phyloP scores from a whole-genome alignment of 2,797 vertebrate species.

The Poliocrania exsul region DNA sequence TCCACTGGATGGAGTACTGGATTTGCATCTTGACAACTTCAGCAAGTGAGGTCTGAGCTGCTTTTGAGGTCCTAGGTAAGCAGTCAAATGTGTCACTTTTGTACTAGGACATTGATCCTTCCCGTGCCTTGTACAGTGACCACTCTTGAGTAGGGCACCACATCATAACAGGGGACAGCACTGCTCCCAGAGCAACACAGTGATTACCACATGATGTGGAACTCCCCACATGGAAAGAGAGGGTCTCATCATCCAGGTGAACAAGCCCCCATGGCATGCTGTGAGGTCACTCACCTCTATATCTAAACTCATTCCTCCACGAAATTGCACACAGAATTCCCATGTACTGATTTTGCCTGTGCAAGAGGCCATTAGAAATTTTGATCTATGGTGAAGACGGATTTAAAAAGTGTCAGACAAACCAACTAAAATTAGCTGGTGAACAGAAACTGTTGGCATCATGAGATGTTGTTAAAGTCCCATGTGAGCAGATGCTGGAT shows the following conservation, averaged over 20 bases:
- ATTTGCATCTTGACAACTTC: background rate
- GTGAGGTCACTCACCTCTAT: background rate
- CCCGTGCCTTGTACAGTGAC: background rate
- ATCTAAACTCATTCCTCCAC: background rate
- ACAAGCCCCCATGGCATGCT: rapidly evolving
- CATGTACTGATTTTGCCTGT: rapidly evolving
- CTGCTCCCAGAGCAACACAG: background rate
- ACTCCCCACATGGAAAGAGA: background rate
- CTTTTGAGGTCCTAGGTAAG: background rate
- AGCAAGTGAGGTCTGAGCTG: background rate
- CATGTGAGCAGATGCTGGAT: background rate
- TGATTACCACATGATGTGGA: background rate
- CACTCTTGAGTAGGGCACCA: background rate
- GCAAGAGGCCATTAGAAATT: background rate
- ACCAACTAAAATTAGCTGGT: background rate
- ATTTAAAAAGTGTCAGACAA: background rate
- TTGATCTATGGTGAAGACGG: background rate
- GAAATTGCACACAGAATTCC: background rate
- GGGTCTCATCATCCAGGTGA: background rate
- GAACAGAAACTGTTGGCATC: background rate
- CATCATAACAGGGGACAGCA: background rate
- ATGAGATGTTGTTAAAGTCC: background rate
- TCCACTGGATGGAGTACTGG: background rate
- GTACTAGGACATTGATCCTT: background rate
- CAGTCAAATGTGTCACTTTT: background rate